Evolutionary conservation across 1,140 invertebrate genomes (phyloP).

Genomic region (Drosophila punjabiensis): DNA sequence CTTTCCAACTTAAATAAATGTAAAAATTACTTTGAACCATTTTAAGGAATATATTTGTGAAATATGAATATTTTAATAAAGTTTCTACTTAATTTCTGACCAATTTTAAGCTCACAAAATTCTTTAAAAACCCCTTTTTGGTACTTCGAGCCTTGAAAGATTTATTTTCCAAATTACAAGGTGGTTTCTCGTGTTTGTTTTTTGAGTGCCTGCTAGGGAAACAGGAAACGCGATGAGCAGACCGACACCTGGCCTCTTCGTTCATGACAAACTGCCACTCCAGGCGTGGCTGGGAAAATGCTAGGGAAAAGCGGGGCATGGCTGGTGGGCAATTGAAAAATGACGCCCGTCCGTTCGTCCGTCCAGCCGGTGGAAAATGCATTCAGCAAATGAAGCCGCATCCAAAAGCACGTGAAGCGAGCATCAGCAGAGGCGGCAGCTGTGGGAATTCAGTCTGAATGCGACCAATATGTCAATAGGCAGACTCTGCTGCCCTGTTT

Average conservation of each 20-base stretch:
- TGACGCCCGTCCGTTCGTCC: conserved; percentile 41
- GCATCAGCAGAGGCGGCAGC: conserved; percentile 20
- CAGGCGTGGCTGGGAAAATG: conserved; percentile 46
- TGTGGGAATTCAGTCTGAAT: conserved; percentile 44
- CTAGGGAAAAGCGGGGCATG: background rate
- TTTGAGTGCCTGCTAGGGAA: conserved; percentile 7
- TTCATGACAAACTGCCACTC: conserved; percentile 72
- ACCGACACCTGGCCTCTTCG: conserved; percentile 39
- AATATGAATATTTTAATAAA: background rate
- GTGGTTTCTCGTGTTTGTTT: background rate
- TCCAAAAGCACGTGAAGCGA: conserved; percentile 55
- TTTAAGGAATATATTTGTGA: background rate
- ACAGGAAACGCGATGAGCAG: conserved; percentile 52
- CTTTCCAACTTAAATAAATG: background rate
- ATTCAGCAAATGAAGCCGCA: conserved; percentile 67
- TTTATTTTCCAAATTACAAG: background rate
- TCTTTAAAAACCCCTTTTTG: background rate
- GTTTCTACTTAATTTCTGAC: too few relatives aligned
- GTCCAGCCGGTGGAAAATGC: conserved; percentile 55
- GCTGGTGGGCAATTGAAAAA: conserved; percentile 67
- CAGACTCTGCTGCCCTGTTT: conserved; percentile 9
- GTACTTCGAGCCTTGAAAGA: background rate
- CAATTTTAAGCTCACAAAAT: background rate
- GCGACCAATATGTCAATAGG: conserved; percentile 59
- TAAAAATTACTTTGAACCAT: background rate